Percentiles rank a stretch among this genome's conserved stretches.
Evolutionary conservation across 2,888 invertebrate genomes (phyloP).

Genomic region (Hirudinaria manillensis): DNA sequence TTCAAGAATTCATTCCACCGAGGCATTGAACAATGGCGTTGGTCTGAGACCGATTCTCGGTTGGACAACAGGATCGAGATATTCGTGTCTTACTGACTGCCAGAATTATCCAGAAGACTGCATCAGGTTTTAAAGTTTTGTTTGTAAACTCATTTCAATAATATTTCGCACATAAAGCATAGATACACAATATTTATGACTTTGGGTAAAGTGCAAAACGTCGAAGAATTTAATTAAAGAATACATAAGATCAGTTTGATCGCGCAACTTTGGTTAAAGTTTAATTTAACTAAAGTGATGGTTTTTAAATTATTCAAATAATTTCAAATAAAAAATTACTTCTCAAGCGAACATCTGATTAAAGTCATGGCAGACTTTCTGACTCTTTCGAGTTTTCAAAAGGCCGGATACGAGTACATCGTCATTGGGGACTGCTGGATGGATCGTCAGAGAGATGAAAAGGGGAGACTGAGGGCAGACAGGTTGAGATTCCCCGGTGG

Average conservation of each 20-base stretch:
- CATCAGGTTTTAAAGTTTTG: slow-evolving; percentile 45
- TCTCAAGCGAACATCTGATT: slow-evolving; percentile 38
- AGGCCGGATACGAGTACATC: slow-evolving; percentile 37
- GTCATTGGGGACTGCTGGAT: slow-evolving; percentile 40
- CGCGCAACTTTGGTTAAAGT: too few relatives aligned
- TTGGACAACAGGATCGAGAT: slow-evolving; percentile 50
- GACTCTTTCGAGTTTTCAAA: slow-evolving; percentile 34
- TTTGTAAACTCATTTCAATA: neutral
- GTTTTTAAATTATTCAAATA: too few relatives aligned
- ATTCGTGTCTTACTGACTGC: slow-evolving; percentile 48
- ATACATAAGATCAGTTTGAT: too few relatives aligned
- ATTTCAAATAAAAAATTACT: too few relatives aligned
- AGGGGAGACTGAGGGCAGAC: slow-evolving; percentile 38
- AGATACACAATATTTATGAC: too few relatives aligned
- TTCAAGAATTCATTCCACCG: neutral
- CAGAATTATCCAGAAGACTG: slow-evolving; percentile 47
- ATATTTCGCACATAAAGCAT: too few relatives aligned
- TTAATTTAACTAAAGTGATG: too few relatives aligned
- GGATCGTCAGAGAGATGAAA: slow-evolving; percentile 33
- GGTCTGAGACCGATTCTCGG: slow-evolving; percentile 51
- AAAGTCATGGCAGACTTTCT: slow-evolving; percentile 36
- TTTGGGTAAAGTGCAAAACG: too few relatives aligned
- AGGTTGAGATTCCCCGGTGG: slow-evolving; percentile 33
- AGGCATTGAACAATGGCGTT: slow-evolving; percentile 46
- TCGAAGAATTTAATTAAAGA: too few relatives aligned